These are phyloP conservation scores for Carlito syrichta DNA, from an alignment of 2,113 vertebrate species.

Conservation along the genomic window DNA sequence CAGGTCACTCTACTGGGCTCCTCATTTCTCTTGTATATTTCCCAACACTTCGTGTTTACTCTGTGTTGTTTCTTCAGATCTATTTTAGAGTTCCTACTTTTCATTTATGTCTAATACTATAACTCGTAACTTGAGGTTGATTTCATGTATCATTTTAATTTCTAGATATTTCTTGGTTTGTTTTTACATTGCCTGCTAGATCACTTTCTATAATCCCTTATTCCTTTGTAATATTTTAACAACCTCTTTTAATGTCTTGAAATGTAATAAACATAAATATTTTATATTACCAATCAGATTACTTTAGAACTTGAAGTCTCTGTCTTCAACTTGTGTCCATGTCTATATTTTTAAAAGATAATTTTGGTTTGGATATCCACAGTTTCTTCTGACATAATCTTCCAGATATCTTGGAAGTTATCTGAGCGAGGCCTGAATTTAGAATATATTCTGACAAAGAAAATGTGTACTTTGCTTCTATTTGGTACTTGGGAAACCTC, in stretches of 20 bases:
- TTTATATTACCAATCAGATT: not conserved
- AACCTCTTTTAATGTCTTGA: not conserved
- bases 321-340: not conserved
- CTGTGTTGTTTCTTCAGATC: not conserved
- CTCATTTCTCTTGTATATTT: not conserved
- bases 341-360: not conserved
- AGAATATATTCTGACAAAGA: no score
- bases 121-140: not conserved
- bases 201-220: not conserved
- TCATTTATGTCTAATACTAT: not conserved
- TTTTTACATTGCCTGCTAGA: not conserved
- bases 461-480: not conserved
- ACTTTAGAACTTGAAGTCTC: accelerated
- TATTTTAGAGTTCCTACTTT: not conserved
- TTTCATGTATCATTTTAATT: not conserved
- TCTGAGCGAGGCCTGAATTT: not conserved
- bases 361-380: not conserved
- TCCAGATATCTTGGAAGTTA: no score
- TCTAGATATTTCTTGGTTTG: not conserved
- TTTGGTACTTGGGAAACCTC: no score
- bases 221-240: not conserved
- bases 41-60: not conserved
- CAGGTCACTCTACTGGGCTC: not conserved
- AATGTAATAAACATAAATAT: not conserved
- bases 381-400: not conserved